phyloP scores from a whole-genome alignment of 2,113 vertebrate species.

The Lophura nycthemera region DNA sequence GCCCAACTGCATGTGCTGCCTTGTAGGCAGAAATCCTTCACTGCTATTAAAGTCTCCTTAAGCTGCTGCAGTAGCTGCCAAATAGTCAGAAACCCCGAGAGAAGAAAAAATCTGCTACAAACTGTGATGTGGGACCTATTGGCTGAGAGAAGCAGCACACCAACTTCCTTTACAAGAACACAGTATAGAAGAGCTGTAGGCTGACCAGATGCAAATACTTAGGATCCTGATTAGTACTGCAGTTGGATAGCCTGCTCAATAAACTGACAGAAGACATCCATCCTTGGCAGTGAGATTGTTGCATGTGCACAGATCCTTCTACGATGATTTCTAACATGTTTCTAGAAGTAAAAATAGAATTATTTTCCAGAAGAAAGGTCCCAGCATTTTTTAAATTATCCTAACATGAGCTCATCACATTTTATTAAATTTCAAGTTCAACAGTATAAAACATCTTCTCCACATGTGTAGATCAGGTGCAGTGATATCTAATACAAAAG shows the following conservation, averaged over 20 bases:
- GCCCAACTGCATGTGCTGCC: background rate
- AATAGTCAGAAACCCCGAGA: background rate
- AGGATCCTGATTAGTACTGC: background rate
- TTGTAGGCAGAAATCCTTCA: background rate
- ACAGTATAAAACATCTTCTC: background rate
- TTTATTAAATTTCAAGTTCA: conserved; percentile 33
- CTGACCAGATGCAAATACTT: background rate
- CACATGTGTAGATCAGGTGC: background rate
- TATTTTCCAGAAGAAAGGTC: background rate
- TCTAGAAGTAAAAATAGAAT: background rate
- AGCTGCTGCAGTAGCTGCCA: background rate
- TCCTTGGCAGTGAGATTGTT: background rate
- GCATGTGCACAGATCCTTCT: background rate
- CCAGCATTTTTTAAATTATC: background rate
- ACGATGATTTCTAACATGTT: background rate
- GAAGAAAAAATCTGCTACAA: background rate
- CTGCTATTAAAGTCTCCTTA: background rate
- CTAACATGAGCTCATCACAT: background rate
- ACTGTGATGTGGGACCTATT: background rate
- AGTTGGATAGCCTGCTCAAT: background rate
- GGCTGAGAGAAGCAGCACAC: background rate
- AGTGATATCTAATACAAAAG: background rate
- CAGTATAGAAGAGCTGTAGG: background rate
- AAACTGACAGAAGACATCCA: background rate
- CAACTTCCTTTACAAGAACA: background rate